Base-by-base conservation (phyloP, 2,797 vertebrate genomes). In the Poecile montanus region DNA sequence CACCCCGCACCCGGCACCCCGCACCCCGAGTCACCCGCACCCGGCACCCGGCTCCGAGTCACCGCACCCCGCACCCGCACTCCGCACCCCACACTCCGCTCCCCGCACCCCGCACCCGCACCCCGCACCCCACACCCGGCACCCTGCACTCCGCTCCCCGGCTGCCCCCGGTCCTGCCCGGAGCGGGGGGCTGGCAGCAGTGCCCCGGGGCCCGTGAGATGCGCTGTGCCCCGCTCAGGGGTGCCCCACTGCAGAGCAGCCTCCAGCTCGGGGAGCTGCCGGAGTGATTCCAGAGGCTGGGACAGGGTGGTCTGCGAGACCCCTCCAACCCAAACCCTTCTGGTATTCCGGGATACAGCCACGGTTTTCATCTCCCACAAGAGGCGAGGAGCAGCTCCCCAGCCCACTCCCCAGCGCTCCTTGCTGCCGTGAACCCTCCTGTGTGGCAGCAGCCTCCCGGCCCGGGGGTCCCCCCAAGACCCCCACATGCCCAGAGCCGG, bases 401-500 rank as follows among this genome's bases (percentile, higher is more conserved):
- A 21, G 66, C 38, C 50, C 10, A 0, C 14, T 45, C 22, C 32
- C 42, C 54, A 10, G 50, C 0, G 0, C 57, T 53, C 29, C 3
- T 4, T 3, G 38, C 60, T n/a, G 54, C 16, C 13, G 5, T 5
- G 2, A 73, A 5, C 47, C 27, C 27, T 8, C 3, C 63, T 18
- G 29, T 11, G 42, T 3, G 2, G 0, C 4, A 0, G 15, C 36
- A 60, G 40, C 10, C 0, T 9, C 29, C 72, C 2, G 1, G 40
- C 18, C 26, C 5, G 3, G 42, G 34, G 53, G 9, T 9, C 19
- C 1, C 13, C 11, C 19, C 2, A 0, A 32, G 50, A 10, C 36
- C 40, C 10, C 1, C 38, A 1, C 6, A 11, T 0, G 3, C 20
- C 2, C 72, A 0, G 1, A 0, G 4, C 76, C 1, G 1, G 42